These are phyloP conservation scores for Eucriotettix oculatus DNA, from an alignment of 2,888 invertebrate species.

Conservation along the genomic window DNA sequence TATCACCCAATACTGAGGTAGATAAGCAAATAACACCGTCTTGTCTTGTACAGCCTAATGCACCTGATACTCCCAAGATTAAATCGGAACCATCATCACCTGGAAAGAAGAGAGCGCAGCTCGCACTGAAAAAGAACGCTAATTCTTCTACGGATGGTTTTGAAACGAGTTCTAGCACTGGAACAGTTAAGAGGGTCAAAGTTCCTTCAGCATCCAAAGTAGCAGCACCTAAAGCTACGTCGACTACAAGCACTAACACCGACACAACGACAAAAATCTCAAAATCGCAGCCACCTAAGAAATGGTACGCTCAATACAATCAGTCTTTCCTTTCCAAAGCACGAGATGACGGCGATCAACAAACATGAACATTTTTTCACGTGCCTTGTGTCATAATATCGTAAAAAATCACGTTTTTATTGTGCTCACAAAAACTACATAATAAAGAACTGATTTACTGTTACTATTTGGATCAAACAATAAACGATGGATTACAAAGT, in stretches of 20 bases:
- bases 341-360: neutral
- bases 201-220: neutral
- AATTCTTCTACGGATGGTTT: neutral
- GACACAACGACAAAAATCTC: neutral
- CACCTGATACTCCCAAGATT: neutral
- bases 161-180: slow-evolving; percentile 8
- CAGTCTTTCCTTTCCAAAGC: neutral
- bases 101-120: neutral
- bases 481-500: too few relatives aligned
- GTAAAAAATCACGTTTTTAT: too few relatives aligned
- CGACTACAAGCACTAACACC: neutral
- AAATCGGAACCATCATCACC: neutral
- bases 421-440: too few relatives aligned
- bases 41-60: neutral
- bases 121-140: neutral
- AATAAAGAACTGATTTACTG: too few relatives aligned
- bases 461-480: too few relatives aligned
- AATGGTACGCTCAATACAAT: neutral
- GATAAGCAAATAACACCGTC: neutral
- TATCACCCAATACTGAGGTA: neutral
- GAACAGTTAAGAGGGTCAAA: slow-evolving; percentile 8
- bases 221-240: neutral
- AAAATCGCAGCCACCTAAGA: neutral
- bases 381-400: too few relatives aligned
- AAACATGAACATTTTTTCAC: neutral